Base-by-base conservation (phyloP, 1,140 invertebrate species). In the Elymnias hypermnestra region DNA sequence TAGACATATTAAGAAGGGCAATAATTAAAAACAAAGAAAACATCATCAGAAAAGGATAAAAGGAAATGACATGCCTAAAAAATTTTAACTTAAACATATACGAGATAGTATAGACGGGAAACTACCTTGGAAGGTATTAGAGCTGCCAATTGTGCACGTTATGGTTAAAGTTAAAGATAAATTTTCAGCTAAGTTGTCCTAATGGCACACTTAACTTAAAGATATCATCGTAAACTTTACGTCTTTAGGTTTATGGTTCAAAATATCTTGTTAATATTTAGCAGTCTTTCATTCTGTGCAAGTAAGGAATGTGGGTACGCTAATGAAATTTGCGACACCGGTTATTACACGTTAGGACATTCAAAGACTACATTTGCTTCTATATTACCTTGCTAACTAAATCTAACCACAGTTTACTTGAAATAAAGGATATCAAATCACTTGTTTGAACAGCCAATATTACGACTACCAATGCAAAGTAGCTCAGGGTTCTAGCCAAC, bases 111-210 rank as follows among this genome's bases (percentile, higher is more conserved):
- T 8, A 26, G 6, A 6, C 8, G 1, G 2, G 5, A 6, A 22
- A 22, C 5, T 6, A 1, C 21, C 21, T 22, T 1, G 49, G 55
- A 59, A 53, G 53, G 54, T 63, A 63, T 54, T 66, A 47, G 51
- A 37, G 47, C 47, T 59, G 52, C 59, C 59, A 66, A 63, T 63
- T 51, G 38, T 53, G 42, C 47, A 57, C 49, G 39, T 58, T 60
- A 63, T 64, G 46, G 50, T 53, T 54, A n/a, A 23, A 25, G 26
- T 43, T 37, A 29, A 43, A 39, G 26, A 33, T 51, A 44, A 51
- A 44, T 43, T 33, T 44, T 21, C 33, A 18, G 15, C n/a, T 40
- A 28, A 19, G 28, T 49, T 49, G 46, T 43, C 3, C n/a, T 37
- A 31, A 10, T 6, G 25, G 29, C 18, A 19, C 19, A 3, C n/a